phyloP scores from a whole-genome alignment of 2,113 vertebrate species.

The Sigmodon hispidus region DNA sequence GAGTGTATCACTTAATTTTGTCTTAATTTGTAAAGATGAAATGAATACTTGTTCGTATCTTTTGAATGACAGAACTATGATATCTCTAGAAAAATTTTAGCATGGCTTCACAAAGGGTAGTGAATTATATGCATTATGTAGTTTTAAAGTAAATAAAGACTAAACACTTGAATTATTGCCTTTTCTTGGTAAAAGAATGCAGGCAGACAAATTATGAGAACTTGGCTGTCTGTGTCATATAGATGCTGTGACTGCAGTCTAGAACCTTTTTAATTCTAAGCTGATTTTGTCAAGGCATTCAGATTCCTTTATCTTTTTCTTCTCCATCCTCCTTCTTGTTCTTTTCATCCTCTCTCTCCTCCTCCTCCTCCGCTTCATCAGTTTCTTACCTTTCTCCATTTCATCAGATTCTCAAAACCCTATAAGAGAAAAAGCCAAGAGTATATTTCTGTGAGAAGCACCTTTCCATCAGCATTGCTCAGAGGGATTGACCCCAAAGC shows the following conservation, averaged over 20 bases:
- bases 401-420: background rate
- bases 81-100: background rate
- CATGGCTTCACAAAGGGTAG: background rate
- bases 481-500: background rate
- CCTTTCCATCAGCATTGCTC: too few species aligned
- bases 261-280: background rate
- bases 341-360: rapidly evolving
- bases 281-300: background rate
- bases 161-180: background rate
- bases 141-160: slow-evolving; percentile 16
- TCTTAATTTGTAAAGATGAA: background rate
- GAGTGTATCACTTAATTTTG: background rate
- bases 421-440: background rate
- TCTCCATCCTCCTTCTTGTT: too few species aligned
- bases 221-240: background rate
- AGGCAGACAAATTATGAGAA: background rate
- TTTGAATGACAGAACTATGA: background rate
- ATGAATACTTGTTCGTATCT: background rate
- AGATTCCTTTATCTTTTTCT: background rate
- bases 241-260: background rate
- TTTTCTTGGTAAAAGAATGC: background rate
- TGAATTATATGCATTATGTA: background rate
- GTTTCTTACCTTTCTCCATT: rapidly evolving
- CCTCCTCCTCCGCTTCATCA: background rate
- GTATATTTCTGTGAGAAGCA: background rate